These are phyloP conservation scores for Trachymyrmex septentrionalis DNA, from an alignment of 1,140 invertebrate genomes.

Conservation along the genomic window DNA sequence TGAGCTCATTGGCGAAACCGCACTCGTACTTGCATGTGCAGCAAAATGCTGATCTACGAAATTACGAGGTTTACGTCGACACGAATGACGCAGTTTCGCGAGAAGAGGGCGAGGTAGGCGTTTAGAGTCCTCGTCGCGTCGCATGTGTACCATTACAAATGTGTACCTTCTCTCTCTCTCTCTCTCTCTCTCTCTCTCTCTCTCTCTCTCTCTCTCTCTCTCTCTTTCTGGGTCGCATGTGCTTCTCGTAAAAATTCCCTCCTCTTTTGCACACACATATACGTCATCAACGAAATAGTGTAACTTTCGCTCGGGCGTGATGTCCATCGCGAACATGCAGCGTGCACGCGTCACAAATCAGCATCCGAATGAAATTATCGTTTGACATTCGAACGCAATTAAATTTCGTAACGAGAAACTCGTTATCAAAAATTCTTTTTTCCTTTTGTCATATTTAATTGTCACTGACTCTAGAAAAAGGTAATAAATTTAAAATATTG, in stretches of 20 bases:
- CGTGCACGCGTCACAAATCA: slow-evolving; percentile 13
- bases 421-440: not conserved
- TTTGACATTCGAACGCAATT: slow-evolving; percentile 13
- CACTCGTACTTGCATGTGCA: not conserved
- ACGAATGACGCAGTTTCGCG: slow-evolving; percentile 65
- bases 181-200: not conserved
- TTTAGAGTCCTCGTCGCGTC: slow-evolving; percentile 45
- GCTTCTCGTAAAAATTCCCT: slow-evolving; percentile 26
- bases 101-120: slow-evolving; percentile 52
- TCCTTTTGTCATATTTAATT: not conserved
- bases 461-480: not conserved
- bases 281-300: slow-evolving; percentile 63
- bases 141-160: slow-evolving; percentile 18
- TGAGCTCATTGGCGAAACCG: not conserved
- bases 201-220: not conserved
- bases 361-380: slow-evolving; percentile 20
- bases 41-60: slow-evolving; percentile 37
- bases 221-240: slow-evolving; percentile 22
- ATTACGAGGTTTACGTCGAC: slow-evolving; percentile 62
- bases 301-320: slow-evolving; percentile 49
- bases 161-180: not conserved
- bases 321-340: not conserved
- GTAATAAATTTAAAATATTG: not conserved
- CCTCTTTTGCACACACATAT: slow-evolving; percentile 12
- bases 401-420: slow-evolving; percentile 29